Percentiles rank a stretch among this genome's conserved stretches.
Conservation (phyloP, 2,888 invertebrate species). For the Drosophila neonasuta region DNA sequence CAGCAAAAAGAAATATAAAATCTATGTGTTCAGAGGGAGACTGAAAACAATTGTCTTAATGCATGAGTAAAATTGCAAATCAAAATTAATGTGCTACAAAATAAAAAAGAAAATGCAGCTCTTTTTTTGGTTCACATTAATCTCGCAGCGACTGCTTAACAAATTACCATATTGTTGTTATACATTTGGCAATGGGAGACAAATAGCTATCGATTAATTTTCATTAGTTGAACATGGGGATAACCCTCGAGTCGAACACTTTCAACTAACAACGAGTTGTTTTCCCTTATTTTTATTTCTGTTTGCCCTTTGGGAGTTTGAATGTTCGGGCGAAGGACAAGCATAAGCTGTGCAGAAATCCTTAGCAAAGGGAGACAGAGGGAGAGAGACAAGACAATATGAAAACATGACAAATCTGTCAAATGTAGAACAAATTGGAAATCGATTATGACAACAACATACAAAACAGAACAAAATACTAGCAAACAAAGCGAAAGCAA, state of each 20-base stretch:
- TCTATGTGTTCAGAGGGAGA: not conserved
- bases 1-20: not conserved
- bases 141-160: not conserved
- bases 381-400: conserved; percentile 18
- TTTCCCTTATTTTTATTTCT: not conserved
- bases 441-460: conserved; percentile 49
- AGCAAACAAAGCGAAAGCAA: too few relatives aligned
- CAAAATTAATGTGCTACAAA: not conserved
- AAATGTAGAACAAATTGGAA: conserved; percentile 54
- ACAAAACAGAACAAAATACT: conserved; percentile 1
- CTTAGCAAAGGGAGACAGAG: conserved; percentile 8
- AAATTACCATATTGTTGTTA: conserved; percentile 1
- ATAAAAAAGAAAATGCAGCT: too few relatives aligned
- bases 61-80: not conserved
- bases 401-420: conserved; percentile 52
- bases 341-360: conserved; percentile 20
- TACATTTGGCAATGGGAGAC: not conserved
- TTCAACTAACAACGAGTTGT: not conserved
- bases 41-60: not conserved
- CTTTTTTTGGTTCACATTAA: not conserved
- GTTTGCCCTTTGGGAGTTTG: conserved; percentile 7
- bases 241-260: conserved; percentile 4
- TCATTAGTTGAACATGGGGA: not conserved
- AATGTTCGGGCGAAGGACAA: conserved; percentile 21
- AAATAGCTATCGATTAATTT: not conserved